A percentile compares a stretch with the other conserved stretches of the same genome.
These are phyloP conservation scores for Scopus umbretta DNA, from an alignment of 2,113 vertebrate genomes.

Conservation along the genomic window DNA sequence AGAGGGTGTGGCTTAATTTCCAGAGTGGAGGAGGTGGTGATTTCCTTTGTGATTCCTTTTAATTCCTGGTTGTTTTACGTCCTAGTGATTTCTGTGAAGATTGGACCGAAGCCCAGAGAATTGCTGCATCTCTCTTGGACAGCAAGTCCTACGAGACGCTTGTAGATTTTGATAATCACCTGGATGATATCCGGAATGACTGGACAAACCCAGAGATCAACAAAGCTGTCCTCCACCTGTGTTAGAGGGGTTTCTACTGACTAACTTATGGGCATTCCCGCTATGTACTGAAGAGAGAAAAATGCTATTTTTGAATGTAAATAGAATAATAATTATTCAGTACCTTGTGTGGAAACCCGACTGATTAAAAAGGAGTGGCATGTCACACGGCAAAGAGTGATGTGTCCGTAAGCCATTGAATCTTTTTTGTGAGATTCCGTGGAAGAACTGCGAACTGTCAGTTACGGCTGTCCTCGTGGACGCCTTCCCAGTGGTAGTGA, in stretches of 20 bases:
- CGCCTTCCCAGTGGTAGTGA: not conserved
- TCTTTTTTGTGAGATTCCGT: not conserved
- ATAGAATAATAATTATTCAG: not conserved
- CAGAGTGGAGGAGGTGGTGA: not conserved
- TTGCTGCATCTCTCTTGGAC: conserved; percentile 86
- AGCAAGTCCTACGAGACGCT: conserved; percentile 89
- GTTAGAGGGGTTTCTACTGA: conserved; percentile 65
- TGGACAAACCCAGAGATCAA: conserved; percentile 99
- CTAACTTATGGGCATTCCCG: not conserved
- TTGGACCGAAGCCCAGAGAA: conserved; percentile 92
- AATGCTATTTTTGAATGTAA: conserved; percentile 59
- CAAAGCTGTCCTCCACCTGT: conserved; percentile 92
- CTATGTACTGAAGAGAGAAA: conserved; percentile 28
- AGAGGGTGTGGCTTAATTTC: not conserved
- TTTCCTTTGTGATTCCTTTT: not conserved
- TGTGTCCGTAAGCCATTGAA: not conserved
- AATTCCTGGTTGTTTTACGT: not conserved
- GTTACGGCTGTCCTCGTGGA: not conserved
- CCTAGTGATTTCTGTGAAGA: conserved; percentile 92
- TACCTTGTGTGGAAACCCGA: conserved; percentile 32
- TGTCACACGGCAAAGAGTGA: not conserved
- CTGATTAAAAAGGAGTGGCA: conserved; percentile 14
- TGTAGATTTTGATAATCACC: conserved; percentile 95
- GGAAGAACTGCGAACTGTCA: not conserved
- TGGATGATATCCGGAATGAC: conserved; percentile 96